Evolutionary conservation across 2,888 invertebrate species (phyloP), one percentile per base, ranked within the genome.

Genomic region (Macrosoma leucophasiata): DNA sequence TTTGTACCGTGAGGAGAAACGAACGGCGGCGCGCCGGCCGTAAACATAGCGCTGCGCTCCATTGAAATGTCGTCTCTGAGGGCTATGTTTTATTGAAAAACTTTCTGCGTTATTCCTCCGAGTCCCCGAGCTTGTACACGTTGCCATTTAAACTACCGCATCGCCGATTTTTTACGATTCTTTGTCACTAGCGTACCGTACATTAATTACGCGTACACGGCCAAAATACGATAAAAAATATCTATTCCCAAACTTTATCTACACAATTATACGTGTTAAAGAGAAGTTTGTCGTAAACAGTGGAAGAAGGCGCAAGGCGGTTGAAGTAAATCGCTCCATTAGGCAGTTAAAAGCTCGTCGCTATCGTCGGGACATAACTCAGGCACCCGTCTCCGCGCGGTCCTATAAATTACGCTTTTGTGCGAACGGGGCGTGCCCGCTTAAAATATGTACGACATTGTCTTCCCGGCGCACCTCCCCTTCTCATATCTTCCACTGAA

Each of bases 341-440:
- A 79, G 75, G 75, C 78, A 82, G 84, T 82, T 82, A 82, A 84
- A 82, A 84, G 82, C 82, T 78, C 82, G 77, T 79, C 76, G 78
- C 78, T 81, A 82, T 84, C 84, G 77, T 67, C 65, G 70, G 70
- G 61, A 74, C 76, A 82, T 84, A 78, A 82, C 76, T 84, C 84
- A 79, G 68, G 54, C 78, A 55, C 70, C 81, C 78, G 78, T 78
- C 84, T 82, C 78, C 74, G 70, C 75, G 73, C 69, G 74, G 73
- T 74, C 73, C 77, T 71, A 81, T 82, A 81, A 84, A 84, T 82
- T 78, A 78, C 75, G 72, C 71, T 76, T 78, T 77, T 82, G 79
- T 82, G 77, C 75, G 75, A 77, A 73, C 67, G 57, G 74, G 81
- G 78, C 79, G 77, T 75, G 71, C 71, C 75, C 69, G 70, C 66